Evolutionary conservation across 1,140 invertebrate genomes (phyloP), one percentile per base, ranked within the genome.

Genomic region (Brachionus rubens): DNA sequence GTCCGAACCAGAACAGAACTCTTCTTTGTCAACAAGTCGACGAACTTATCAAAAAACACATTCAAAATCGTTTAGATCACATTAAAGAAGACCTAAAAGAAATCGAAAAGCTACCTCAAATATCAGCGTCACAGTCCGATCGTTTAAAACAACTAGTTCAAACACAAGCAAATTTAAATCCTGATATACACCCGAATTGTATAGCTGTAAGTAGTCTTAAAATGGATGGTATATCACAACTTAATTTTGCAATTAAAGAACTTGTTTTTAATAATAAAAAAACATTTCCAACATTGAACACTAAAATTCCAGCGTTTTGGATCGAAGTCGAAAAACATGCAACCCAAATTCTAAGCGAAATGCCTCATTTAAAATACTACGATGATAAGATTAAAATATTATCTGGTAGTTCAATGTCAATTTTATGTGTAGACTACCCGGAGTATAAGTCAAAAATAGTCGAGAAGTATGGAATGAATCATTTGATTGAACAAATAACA

Each of bases 251-350:
- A 10, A 72, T 72, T 9, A 72, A 72, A 33, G 7, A 48, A 54
- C 10, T 72, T 21, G 30, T 50, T 1, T 54, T 24, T 16, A 65
- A 65, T 36, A 65, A 65, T 43, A 43, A 43, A 41, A 65, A 65
- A 65, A 65, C 16, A 26, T 65, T 65, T 65, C 12, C 6, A 16
- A 19, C 21, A 4, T 43, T 50, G 2, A 72, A 72, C 41, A 28
- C n/a, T 1, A 72, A 72, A 72, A 72, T 72, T 72, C 68, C 68
- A 5, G 19, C 68, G 10, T 72, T 72, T 50, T 72, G 68, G 68
- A 14, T 36, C 1, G 68, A 72, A 24, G 47, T 72, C 12, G 68
- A 72, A 72, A 36, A 54, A 50, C 50, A 30, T 54, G 68, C 68
- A 9, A 50, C 33, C 10, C 28, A 72, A 21, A 19, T 19, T 10